phyloP scores from a whole-genome alignment of 2,888 invertebrate species.

The Lasioglossum oenotherae region DNA sequence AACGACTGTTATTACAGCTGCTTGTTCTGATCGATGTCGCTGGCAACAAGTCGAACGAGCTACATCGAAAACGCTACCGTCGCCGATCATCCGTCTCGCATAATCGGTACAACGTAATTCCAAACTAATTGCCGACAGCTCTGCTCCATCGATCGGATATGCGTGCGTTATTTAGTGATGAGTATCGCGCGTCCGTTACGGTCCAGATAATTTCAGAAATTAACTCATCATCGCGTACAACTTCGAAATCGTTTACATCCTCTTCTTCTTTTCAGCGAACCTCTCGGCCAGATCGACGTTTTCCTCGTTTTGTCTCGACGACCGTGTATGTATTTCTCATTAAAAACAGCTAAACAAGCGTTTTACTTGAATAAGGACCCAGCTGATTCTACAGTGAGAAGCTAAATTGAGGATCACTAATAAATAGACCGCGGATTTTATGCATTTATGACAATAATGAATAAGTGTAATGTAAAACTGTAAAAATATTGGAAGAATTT shows the following conservation, averaged over 20 bases:
- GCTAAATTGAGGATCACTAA: too few relatives aligned
- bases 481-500: too few relatives aligned
- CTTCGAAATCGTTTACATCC: neutral
- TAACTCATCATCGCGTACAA: constrained; percentile 47
- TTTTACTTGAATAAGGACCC: too few relatives aligned
- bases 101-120: constrained; percentile 40
- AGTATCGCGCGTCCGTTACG: constrained; percentile 38
- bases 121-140: constrained; percentile 48
- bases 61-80: constrained; percentile 38
- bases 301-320: neutral
- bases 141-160: constrained; percentile 35
- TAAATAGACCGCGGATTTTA: too few relatives aligned
- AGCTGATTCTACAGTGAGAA: too few relatives aligned
- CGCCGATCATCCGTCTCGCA: constrained; percentile 35
- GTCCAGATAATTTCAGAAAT: constrained; percentile 49
- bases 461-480: too few relatives aligned
- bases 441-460: too few relatives aligned
- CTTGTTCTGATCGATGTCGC: constrained; percentile 44
- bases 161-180: constrained; percentile 38
- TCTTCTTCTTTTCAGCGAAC: neutral
- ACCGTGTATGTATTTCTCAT: too few relatives aligned
- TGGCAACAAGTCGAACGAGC: constrained; percentile 19
- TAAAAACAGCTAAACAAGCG: too few relatives aligned
- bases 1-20: constrained; percentile 51
- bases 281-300: neutral